Evolutionary conservation across 2,113 vertebrate species (phyloP).

Genomic region (Acrocephalus kingi): DNA sequence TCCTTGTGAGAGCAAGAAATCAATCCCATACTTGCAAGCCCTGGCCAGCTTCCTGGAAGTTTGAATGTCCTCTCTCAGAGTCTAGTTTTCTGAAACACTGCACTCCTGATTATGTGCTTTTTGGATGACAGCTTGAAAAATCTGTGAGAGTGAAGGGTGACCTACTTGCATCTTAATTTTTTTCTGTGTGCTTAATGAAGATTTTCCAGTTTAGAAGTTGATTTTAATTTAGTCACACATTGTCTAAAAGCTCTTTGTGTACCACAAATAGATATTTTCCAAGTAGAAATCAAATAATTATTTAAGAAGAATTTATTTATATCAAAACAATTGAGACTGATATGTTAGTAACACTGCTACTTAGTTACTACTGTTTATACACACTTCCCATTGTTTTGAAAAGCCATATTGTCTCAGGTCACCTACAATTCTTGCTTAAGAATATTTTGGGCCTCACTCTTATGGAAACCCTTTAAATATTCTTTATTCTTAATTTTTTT

Average conservation of each 20-base stretch:
- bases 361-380: neutral
- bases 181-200: neutral
- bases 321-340: neutral
- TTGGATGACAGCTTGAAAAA: constrained; percentile 13
- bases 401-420: neutral
- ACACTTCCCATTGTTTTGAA: neutral
- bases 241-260: neutral
- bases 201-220: neutral
- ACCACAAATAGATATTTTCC: constrained; percentile 12
- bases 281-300: neutral
- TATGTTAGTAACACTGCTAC: neutral
- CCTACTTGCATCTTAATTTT: neutral
- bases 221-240: constrained; percentile 19
- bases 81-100: neutral
- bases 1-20: constrained; percentile 13
- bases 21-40: constrained; percentile 5
- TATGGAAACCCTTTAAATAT: accelerated
- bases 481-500: neutral
- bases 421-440: neutral
- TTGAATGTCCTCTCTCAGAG: neutral
- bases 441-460: neutral
- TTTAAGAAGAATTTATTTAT: neutral
- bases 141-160: neutral
- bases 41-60: constrained; percentile 1
- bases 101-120: neutral